Base-by-base conservation (phyloP, 2,888 invertebrate genomes). In the Xanthorhoe spadicearia region DNA sequence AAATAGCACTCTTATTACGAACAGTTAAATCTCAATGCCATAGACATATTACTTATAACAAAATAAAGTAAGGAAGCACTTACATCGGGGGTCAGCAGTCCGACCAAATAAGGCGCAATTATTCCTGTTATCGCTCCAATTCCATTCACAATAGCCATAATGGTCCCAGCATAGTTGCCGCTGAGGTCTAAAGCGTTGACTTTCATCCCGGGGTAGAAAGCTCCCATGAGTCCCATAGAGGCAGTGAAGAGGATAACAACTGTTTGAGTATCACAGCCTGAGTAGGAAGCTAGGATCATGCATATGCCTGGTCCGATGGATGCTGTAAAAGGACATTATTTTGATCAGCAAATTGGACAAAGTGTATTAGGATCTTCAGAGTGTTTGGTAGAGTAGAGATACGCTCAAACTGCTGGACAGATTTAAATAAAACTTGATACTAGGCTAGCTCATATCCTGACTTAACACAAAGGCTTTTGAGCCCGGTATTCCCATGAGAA, bases 91-190 rank as follows among this genome's bases (percentile, higher is more conserved):
- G 96, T 95, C 72, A 96, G 83, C 46, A 94, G 85, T 13, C 96
- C 95, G 43, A 96, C 95, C 52, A 96, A 90, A 75, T 94, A 95
- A 0, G 96, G 96, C 0, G 95, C 95, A 23, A 96, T 88, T 74
- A 96, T 95, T 48, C 96, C 96, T 0, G 96, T 95, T 17, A 96
- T 92, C 0, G 96, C 96, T 15, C 96, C 96, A 53, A 96, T 95
- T 0, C 96, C 96, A 76, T 95, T 95, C 8, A 95, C 95, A 32
- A 95, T 94, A 3, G 95, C 95, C 95, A 95, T 95, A 67, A 95
- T 87, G 0, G 95, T 95, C 2, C 95, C 95, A 0, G 95, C 95
- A 79, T 94, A 95, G 83, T 95, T 95, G 57, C 95, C 94, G 83
- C 95, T 95, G 73, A 95, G 88, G 82, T 95, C 95, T 62, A 95